phyloP scores from a whole-genome alignment of 2,888 invertebrate genomes.

The Boloria euphrosyne region DNA sequence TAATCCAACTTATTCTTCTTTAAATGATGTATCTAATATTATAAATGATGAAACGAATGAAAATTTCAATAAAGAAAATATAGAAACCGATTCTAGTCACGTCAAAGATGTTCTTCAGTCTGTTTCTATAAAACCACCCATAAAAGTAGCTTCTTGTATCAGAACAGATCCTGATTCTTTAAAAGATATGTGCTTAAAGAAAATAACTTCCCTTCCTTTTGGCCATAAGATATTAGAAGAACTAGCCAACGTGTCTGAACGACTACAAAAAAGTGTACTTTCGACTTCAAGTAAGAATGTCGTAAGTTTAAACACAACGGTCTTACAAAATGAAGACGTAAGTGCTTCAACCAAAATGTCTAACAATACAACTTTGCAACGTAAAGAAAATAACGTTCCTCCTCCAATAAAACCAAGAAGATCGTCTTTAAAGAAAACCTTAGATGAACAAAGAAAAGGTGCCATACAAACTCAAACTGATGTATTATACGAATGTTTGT shows the following conservation, averaged over 20 bases:
- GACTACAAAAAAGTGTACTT: slow-evolving; percentile 62
- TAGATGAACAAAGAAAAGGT: slow-evolving; percentile 74
- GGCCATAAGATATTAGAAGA: slow-evolving; percentile 87
- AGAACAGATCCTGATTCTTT: slow-evolving; percentile 73
- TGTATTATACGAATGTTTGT: slow-evolving; percentile 85
- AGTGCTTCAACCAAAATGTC: slow-evolving; percentile 21
- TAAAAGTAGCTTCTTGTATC: slow-evolving; percentile 6
- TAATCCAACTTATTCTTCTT: slow-evolving; percentile 82
- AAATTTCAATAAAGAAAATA: slow-evolving; percentile 45
- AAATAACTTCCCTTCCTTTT: slow-evolving; percentile 85
- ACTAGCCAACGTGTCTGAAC: slow-evolving; percentile 84
- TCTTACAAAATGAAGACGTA: slow-evolving; percentile 18
- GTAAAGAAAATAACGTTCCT: slow-evolving; percentile 52
- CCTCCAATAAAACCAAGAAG: slow-evolving; percentile 73
- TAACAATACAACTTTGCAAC: slow-evolving; percentile 35
- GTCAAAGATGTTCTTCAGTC: slow-evolving; percentile 74
- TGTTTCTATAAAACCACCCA: slow-evolving; percentile 48
- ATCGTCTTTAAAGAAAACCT: slow-evolving; percentile 68
- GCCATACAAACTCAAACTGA: slow-evolving; percentile 81
- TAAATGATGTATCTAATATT: slow-evolving; percentile 83
- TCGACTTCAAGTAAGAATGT: slow-evolving; percentile 19
- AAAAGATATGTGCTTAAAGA: slow-evolving; percentile 85
- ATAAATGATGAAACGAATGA: slow-evolving; percentile 70
- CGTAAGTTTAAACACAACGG: not conserved
- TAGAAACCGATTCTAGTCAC: slow-evolving; percentile 51